Percentiles rank a stretch among this genome's conserved stretches.
phyloP scores from a whole-genome alignment of 2,797 vertebrate species.

The Meriones psammophilus region DNA sequence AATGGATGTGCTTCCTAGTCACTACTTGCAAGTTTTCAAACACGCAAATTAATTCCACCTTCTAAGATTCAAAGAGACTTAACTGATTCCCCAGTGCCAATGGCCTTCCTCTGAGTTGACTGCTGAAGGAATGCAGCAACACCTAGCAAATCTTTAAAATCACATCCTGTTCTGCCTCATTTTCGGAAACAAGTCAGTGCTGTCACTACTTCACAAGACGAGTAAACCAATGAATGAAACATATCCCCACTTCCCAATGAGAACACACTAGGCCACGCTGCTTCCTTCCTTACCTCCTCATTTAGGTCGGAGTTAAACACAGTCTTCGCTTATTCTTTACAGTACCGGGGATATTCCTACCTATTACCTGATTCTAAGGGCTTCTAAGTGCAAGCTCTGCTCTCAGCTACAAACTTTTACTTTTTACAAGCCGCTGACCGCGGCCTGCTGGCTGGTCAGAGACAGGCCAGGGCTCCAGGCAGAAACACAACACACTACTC shows the following conservation, averaged over 20 bases:
- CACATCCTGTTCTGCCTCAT: slow-evolving; percentile 79
- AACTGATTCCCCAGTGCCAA: fast-evolving
- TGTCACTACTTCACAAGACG: slow-evolving; percentile 80
- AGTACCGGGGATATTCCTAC: slow-evolving; percentile 58
- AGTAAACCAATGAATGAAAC: slow-evolving; percentile 85
- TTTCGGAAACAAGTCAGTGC: slow-evolving; percentile 75
- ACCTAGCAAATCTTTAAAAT: slow-evolving; percentile 71
- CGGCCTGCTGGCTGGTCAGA: slow-evolving; percentile 48
- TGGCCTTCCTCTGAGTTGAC: slow-evolving; percentile 45
- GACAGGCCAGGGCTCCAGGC: neutral
- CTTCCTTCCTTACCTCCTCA: slow-evolving; percentile 80
- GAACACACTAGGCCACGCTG: slow-evolving; percentile 76
- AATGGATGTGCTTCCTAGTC: neutral
- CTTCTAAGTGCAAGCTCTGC: slow-evolving; percentile 68
- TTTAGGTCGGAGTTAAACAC: slow-evolving; percentile 80
- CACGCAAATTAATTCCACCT: slow-evolving; percentile 71
- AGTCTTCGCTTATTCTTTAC: slow-evolving; percentile 61
- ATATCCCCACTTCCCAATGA: slow-evolving; percentile 58
- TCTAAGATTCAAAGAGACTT: slow-evolving; percentile 64
- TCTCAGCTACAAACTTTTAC: slow-evolving; percentile 70
- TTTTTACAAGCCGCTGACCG: neutral
- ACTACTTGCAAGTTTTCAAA: slow-evolving; percentile 31
- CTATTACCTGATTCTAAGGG: slow-evolving; percentile 67
- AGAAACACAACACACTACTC: neutral
- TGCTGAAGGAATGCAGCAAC: slow-evolving; percentile 67